These are phyloP conservation scores for Chionomys nivalis DNA, from an alignment of 2,113 vertebrate genomes.

Conservation along the genomic window DNA sequence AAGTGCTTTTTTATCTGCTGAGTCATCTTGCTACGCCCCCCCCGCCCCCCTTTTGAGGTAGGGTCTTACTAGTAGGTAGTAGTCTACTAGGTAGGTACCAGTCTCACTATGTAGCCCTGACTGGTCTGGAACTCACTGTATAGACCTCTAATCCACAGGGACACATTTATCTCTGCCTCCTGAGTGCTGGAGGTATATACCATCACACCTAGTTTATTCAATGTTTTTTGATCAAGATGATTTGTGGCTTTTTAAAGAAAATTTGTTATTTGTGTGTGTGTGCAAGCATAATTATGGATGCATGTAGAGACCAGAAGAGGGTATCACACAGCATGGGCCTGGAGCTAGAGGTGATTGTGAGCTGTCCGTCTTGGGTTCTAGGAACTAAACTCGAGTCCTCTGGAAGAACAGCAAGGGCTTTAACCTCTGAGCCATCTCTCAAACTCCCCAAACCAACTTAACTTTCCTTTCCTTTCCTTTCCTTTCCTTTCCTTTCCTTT, in stretches of 20 bases:
- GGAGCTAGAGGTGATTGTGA: not conserved
- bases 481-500: not conserved
- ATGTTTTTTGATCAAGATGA: not conserved
- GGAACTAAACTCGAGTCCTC: not conserved
- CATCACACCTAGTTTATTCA: not conserved
- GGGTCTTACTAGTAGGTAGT: not conserved
- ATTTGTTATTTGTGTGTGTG: not conserved
- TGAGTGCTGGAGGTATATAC: not conserved
- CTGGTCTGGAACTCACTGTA: not conserved
- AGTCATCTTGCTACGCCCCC: not conserved
- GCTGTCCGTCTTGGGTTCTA: not conserved
- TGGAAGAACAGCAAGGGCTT: not conserved
- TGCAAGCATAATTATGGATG: not conserved
- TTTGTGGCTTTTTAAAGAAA: not conserved
- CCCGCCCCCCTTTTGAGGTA: not conserved
- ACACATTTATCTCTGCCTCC: not conserved
- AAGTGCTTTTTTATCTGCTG: not conserved
- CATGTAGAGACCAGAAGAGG: not conserved
- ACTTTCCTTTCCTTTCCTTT: accelerated
- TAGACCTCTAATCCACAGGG: not conserved
- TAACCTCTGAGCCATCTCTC: not conserved
- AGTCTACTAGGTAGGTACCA: too few species aligned
- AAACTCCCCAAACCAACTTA: accelerated
- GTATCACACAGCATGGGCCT: not conserved
- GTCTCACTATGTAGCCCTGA: not conserved